phyloP scores from a whole-genome alignment of 2,888 invertebrate species.

The Lasioglossum villosulum region DNA sequence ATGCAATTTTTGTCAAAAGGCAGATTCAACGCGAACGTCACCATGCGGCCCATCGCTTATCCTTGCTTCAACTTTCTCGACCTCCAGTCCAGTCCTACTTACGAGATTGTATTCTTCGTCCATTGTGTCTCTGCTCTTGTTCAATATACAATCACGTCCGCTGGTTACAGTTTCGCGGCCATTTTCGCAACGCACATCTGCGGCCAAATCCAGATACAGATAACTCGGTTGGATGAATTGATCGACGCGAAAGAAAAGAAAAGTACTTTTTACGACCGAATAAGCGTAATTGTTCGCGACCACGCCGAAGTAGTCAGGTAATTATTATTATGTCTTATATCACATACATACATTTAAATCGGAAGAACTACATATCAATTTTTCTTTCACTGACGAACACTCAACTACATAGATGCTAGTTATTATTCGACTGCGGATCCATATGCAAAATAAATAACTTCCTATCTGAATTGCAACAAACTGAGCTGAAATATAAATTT shows the following conservation, averaged over 20 bases:
- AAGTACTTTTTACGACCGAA: not conserved
- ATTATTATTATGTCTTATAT: not conserved
- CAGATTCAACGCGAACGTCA: constrained; percentile 41
- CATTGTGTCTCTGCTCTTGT: constrained; percentile 36
- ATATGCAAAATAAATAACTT: too few relatives aligned
- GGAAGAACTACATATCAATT: too few relatives aligned
- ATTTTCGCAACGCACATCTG: constrained; percentile 62
- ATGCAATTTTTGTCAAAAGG: constrained; percentile 23
- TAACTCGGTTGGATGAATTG: constrained; percentile 24
- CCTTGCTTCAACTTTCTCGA: constrained; percentile 58
- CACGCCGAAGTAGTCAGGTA: constrained; percentile 28
- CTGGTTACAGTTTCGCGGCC: constrained; percentile 56
- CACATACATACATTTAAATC: too few relatives aligned
- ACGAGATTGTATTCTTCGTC: constrained; percentile 61
- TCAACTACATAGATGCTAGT: too few relatives aligned
- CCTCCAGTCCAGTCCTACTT: constrained; percentile 50
- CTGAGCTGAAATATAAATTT: too few relatives aligned
- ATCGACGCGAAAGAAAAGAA: not conserved
- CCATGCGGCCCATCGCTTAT: constrained; percentile 56
- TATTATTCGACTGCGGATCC: too few relatives aligned
- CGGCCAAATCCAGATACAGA: constrained; percentile 60
- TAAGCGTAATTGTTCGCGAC: not conserved
- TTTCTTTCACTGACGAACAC: too few relatives aligned
- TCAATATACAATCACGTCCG: constrained; percentile 44
- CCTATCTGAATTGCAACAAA: too few relatives aligned